Evolutionary conservation across 2,888 invertebrate genomes (phyloP), one percentile per base, ranked within the genome.

Genomic region (Oscheius onirici): DNA sequence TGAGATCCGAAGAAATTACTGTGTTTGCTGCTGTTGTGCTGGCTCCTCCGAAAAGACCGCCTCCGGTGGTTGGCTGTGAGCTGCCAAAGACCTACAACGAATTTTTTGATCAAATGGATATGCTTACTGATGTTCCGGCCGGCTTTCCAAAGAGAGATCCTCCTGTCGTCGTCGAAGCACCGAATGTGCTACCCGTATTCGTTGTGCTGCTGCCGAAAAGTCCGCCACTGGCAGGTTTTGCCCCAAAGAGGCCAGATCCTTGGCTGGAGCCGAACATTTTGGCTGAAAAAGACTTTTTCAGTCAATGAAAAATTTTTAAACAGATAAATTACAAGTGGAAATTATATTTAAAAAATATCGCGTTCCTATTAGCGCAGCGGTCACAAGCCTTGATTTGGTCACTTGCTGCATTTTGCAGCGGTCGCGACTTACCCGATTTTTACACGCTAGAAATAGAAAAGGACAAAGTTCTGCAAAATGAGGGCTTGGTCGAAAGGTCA

Each of bases 191-290:
- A 26, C 55, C 55, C 26, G 55, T 26, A 26, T 55, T 55, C 34
- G 55, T 26, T 55, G 55, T 20, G 17, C n/a, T 58, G 17, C 28
- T 55, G 26, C 58, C 58, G 24, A 58, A 58, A 8, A 55, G 55
- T 24, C 55, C 26, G 8, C 55, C 26, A 15, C 55, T 28, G 40
- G 41, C 58, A 41, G 58, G 58, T 58, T 58, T 58, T 24, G 20
- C 24, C 8, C 58, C 58, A 58, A 58, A 58, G 11, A 58, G 13
- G 6, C 20, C 20, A 40, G n/a, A 3, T 11, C 41, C 22, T 58
- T 58, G 58, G 3, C 8, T 10, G 13, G 46, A 34, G 34, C 34
- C 34, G 8, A 34, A 34, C 34, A 34, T 34, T 8, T 3, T 34
- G 34, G 34, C 34, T 34, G 34, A 34, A 34, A n/a, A n/a, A n/a